Evolutionary conservation across 92 coral and sea anemone genomes (phyloP).

Genomic region (Palythoa grandiflora): DNA sequence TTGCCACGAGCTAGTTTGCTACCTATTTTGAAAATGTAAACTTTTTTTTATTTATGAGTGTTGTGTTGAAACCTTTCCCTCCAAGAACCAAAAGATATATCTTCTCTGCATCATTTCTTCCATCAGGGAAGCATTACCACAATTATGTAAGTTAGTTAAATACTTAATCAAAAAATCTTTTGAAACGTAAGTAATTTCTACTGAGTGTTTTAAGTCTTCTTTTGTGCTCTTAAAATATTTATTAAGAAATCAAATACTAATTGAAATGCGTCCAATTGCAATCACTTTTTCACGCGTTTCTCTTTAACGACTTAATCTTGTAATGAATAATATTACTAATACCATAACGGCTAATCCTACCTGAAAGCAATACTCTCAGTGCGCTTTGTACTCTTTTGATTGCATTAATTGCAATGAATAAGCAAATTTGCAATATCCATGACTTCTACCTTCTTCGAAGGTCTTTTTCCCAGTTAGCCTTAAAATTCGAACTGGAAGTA

Average conservation of each 20-base stretch:
- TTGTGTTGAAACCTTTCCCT: not conserved
- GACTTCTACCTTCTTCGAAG: not conserved
- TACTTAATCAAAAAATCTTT: not conserved
- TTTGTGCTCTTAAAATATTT: constrained; percentile 43
- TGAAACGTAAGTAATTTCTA: not conserved
- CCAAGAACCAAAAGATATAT: not conserved
- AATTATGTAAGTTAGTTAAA: not conserved
- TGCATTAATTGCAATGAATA: not conserved
- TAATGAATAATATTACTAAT: constrained; percentile 40
- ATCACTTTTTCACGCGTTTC: constrained; percentile 50
- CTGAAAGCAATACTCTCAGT: constrained; percentile 14
- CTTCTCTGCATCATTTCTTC: not conserved
- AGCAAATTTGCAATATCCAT: not conserved
- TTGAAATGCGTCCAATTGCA: constrained; percentile 47
- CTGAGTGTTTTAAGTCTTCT: constrained; percentile 33
- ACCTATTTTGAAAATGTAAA: constrained; percentile 44
- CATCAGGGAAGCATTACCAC: not conserved
- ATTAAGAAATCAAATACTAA: constrained; percentile 50
- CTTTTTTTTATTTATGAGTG: constrained; percentile 41
- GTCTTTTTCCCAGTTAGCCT: not conserved
- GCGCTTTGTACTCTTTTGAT: not conserved
- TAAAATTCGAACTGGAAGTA: not conserved
- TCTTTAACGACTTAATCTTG: constrained; percentile 18
- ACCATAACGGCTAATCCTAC: constrained; percentile 12
- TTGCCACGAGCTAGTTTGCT: constrained; percentile 47